A percentile compares a stretch with the other conserved stretches of the same genome.
These are phyloP conservation scores for Eremobia ochroleuca DNA, from an alignment of 2,888 invertebrate genomes.

Conservation along the genomic window DNA sequence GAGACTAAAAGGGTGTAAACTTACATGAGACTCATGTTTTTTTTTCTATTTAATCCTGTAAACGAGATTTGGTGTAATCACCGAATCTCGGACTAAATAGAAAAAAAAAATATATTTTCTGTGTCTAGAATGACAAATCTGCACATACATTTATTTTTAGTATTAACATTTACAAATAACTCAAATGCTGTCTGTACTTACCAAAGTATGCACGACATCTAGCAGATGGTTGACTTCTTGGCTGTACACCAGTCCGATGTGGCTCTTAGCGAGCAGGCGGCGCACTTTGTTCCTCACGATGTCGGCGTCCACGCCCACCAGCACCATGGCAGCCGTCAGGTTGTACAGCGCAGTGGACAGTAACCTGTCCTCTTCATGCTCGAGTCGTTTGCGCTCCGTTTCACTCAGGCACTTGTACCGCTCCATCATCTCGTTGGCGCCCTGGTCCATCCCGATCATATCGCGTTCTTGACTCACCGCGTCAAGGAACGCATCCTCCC, in stretches of 20 bases:
- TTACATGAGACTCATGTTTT: not conserved
- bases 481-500: constrained; percentile 99
- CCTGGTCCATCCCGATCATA: constrained; percentile 99
- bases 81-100: not conserved
- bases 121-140: not conserved
- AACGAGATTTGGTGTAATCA: too few relatives aligned
- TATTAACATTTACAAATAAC: not conserved
- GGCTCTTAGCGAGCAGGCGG: constrained; percentile 98
- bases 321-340: constrained; percentile 98
- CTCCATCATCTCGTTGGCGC: constrained; percentile 99
- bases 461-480: constrained; percentile 99
- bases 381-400: constrained; percentile 97
- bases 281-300: constrained; percentile 97
- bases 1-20: constrained; percentile 1
- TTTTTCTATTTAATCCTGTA: too few relatives aligned
- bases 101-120: not conserved
- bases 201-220: constrained; percentile 98
- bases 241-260: constrained; percentile 99
- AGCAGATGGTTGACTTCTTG: constrained; percentile 99
- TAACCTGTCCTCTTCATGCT: constrained; percentile 99
- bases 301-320: constrained; percentile 96
- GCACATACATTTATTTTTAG: not conserved
- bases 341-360: constrained; percentile 99
- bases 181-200: constrained; percentile 85
- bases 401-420: constrained; percentile 98